These are phyloP conservation scores for Sphinx pinastri DNA, from an alignment of 2,888 invertebrate species.

Conservation along the genomic window DNA sequence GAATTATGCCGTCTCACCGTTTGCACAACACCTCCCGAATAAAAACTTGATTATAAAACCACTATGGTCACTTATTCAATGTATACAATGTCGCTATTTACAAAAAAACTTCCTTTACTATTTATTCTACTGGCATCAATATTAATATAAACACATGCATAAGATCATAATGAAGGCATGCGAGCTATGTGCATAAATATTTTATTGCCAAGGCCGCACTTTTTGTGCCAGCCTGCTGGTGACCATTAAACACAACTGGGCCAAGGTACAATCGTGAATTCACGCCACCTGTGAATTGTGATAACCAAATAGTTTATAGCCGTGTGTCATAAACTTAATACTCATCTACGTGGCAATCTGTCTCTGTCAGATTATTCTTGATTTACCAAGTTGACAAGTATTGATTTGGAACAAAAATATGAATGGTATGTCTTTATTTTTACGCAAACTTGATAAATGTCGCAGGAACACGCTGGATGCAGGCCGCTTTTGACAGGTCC, in stretches of 20 bases:
- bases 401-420: conserved; percentile 23
- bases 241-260: conserved; percentile 33
- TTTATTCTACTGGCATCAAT: not conserved
- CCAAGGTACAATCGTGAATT: conserved; percentile 43
- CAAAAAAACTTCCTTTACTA: too few relatives aligned
- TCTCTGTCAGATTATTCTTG: conserved; percentile 18
- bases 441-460: too few relatives aligned
- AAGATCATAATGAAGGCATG: conserved; percentile 6
- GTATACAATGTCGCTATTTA: too few relatives aligned
- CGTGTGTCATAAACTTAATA: conserved; percentile 12
- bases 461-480: too few relatives aligned
- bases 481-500: too few relatives aligned
- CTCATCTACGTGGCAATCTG: conserved; percentile 8
- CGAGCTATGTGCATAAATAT: conserved; percentile 13
- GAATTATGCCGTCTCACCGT: too few relatives aligned
- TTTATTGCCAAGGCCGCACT: conserved; percentile 37
- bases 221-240: conserved; percentile 21
- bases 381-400: conserved; percentile 40
- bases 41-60: too few relatives aligned
- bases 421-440: not conserved
- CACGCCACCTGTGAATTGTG: conserved; percentile 28
- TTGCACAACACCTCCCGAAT: too few relatives aligned
- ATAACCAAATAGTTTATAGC: conserved; percentile 21
- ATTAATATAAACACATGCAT: not conserved
- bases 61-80: too few relatives aligned